Evolutionary conservation across 2,888 invertebrate genomes (phyloP).

Genomic region (Mechanitis messenoides): DNA sequence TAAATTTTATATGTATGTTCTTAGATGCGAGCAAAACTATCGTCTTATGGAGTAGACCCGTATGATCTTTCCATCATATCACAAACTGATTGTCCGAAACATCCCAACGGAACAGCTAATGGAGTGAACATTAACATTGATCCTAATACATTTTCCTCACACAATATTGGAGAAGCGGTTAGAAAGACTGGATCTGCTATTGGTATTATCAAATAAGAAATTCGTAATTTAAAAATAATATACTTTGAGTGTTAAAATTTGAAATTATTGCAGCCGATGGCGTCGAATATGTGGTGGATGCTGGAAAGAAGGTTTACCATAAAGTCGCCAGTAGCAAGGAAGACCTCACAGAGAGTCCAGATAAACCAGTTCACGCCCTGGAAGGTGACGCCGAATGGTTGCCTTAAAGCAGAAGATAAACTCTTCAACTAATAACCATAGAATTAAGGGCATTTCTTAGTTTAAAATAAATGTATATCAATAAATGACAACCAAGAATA

Average conservation of each 20-base stretch:
- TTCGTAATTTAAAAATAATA: not conserved
- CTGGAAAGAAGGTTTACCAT: conserved; percentile 83
- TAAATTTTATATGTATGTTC: not conserved
- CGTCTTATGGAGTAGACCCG: conserved; percentile 83
- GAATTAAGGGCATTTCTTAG: no score
- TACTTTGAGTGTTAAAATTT: not conserved
- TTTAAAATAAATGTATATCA: no score
- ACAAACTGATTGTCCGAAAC: conserved; percentile 81
- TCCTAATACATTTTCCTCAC: conserved; percentile 84
- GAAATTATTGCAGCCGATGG: conserved; percentile 68
- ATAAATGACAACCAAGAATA: no score
- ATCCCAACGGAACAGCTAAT: conserved; percentile 72
- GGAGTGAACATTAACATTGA: conserved; percentile 84
- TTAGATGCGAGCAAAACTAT: conserved; percentile 79
- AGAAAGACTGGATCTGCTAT: conserved; percentile 83
- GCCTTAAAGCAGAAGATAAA: conserved; percentile 45
- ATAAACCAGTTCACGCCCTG: conserved; percentile 26
- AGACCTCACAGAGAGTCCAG: conserved; percentile 57
- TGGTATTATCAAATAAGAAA: conserved; percentile 53
- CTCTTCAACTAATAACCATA: no score
- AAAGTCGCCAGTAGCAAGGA: conserved; percentile 72
- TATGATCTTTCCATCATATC: conserved; percentile 84
- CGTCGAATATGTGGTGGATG: conserved; percentile 82
- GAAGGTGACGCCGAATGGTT: conserved; percentile 77
- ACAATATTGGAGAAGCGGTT: conserved; percentile 83